These are phyloP conservation scores for Xerus rutilus DNA, from an alignment of 2,797 vertebrate species.

Conservation along the genomic window DNA sequence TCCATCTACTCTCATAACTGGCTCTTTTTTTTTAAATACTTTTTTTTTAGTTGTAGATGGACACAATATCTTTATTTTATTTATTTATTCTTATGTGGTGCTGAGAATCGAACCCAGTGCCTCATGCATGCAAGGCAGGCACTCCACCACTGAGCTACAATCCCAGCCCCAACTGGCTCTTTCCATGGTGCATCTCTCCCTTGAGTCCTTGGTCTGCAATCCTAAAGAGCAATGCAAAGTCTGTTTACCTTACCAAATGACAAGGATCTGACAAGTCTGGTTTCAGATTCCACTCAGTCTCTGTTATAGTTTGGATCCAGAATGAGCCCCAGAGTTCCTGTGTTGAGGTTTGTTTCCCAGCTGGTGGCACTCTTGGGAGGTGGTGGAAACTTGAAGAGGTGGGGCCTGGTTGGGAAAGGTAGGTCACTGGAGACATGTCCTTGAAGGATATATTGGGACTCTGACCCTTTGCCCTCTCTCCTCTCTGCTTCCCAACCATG, in stretches of 20 bases:
- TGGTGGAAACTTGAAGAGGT: not conserved
- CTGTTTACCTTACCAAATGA: conserved; percentile 51
- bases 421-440: not conserved
- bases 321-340: not conserved
- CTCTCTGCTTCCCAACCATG: not conserved
- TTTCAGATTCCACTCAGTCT: conserved; percentile 43
- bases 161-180: not conserved
- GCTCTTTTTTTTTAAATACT: not conserved
- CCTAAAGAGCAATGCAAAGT: not conserved
- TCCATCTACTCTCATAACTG: not conserved
- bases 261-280: conserved; percentile 7
- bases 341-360: not conserved
- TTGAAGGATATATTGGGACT: not conserved
- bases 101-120: too few relatives aligned
- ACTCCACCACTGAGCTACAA: too few relatives aligned
- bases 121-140: too few relatives aligned
- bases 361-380: not conserved
- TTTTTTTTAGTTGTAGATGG: too few relatives aligned
- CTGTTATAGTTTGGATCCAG: not conserved
- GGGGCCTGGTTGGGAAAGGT: not conserved
- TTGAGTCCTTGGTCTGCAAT: conserved; percentile 36
- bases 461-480: not conserved
- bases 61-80: too few relatives aligned
- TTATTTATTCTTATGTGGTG: too few relatives aligned
- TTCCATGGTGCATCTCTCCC: not conserved